Conservation (phyloP, 2,888 invertebrate species). For the Sclerodermus sp. region DNA sequence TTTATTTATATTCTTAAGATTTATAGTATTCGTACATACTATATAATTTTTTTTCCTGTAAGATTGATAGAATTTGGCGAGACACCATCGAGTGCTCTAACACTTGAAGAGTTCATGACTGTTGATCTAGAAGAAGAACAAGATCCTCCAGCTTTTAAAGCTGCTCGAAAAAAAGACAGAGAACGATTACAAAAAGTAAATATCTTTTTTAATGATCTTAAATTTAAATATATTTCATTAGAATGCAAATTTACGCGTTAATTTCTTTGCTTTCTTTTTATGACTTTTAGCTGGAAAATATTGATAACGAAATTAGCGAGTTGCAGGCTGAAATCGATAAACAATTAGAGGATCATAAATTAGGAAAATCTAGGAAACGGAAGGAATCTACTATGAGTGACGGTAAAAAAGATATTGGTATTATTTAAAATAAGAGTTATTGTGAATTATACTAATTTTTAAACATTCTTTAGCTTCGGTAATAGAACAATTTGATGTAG, state of each 20-base stretch:
- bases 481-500: slow-evolving; percentile 49
- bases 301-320: slow-evolving; percentile 66
- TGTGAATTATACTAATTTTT: too few relatives aligned
- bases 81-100: slow-evolving; percentile 92
- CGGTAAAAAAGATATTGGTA: too few relatives aligned
- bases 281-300: slow-evolving; percentile 50
- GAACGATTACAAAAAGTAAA: slow-evolving; percentile 77
- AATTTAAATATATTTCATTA: too few relatives aligned
- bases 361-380: slow-evolving; percentile 36
- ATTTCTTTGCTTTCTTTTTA: slow-evolving; percentile 5
- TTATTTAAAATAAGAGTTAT: too few relatives aligned
- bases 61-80: slow-evolving; percentile 93
- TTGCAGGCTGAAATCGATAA: slow-evolving; percentile 86
- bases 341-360: slow-evolving; percentile 67
- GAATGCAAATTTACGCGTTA: neutral
- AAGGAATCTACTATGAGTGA: slow-evolving; percentile 54
- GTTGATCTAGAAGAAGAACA: slow-evolving; percentile 96
- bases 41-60: neutral
- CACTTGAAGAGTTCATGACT: slow-evolving; percentile 95
- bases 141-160: slow-evolving; percentile 94
- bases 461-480: slow-evolving; percentile 1
- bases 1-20: neutral
- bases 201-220: neutral
- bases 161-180: slow-evolving; percentile 84
- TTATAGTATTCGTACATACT: neutral